A percentile compares a stretch with the other conserved stretches of the same genome.
Conservation (phyloP, 2,797 vertebrate species). For the Esox lucius region DNA sequence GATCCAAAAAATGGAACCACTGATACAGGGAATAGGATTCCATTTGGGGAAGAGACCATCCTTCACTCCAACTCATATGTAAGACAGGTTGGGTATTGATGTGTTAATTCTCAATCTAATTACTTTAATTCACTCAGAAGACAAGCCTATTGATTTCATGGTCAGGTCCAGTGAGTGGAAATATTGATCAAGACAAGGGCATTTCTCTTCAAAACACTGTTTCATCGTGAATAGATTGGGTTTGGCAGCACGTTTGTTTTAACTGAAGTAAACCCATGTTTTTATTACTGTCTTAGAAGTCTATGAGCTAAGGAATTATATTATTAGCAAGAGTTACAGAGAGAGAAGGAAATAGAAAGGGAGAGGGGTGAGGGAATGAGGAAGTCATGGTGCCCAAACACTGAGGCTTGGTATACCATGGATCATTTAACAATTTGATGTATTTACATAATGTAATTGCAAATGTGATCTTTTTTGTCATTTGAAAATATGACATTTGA, state of each 20-base stretch:
- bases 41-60: not conserved
- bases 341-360: not conserved
- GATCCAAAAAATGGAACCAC: too few species aligned
- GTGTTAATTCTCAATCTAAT: slow-evolving; percentile 49
- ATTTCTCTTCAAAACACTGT: not conserved
- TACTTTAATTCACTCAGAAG: slow-evolving; percentile 52
- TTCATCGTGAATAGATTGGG: not conserved
- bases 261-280: not conserved
- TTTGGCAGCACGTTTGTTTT: not conserved
- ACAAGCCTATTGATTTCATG: slow-evolving; percentile 44
- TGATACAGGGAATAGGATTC: not conserved
- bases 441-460: too few species aligned
- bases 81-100: slow-evolving; percentile 22
- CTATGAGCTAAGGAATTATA: not conserved
- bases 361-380: not conserved
- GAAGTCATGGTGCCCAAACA: too few species aligned
- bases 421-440: too few species aligned
- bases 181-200: slow-evolving; percentile 24
- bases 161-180: slow-evolving; percentile 35
- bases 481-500: too few species aligned
- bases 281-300: not conserved
- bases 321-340: not conserved
- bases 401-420: too few species aligned
- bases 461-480: too few species aligned
- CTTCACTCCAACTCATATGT: not conserved